Evolutionary conservation across 2,113 vertebrate species (phyloP), one percentile per base, ranked within the genome.

Genomic region (Gorilla gorilla): DNA sequence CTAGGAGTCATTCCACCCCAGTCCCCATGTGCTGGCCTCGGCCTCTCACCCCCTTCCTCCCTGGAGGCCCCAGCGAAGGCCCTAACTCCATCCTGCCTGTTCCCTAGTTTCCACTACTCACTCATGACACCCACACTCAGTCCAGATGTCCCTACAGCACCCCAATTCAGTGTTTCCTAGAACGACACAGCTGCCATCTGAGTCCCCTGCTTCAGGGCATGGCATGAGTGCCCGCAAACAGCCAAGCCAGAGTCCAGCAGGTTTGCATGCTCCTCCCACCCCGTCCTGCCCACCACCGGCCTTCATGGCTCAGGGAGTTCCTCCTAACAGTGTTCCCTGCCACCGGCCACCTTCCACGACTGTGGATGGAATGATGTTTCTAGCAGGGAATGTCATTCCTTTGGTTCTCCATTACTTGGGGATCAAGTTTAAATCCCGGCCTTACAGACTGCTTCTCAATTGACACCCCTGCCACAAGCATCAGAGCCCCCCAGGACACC

Each of bases 261-360:
- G 75, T 27, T 11, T 16, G 1, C 48, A 1, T 0, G 5, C 45
- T n/a, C 76, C n/a, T 72, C 78, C 40, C 61, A 10, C 3, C 23
- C 38, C 27, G 1, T 30, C 25, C 81, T 75, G 66, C 57, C 61
- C 40, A 17, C n/a, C 64, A 8, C 59, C 1, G 1, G 35, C 68
- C 66, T 52, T 52, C 48, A 7, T 6, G 0, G 52, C 8, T 50
- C 38, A 8, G 5, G 64, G 16, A 30, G 30, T 70, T 18, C 43
- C 52, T 48, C 38, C 45, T 55, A 2, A 16, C 8, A 0, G 17
- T 25, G 4, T 70, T 8, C n/a, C 23, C 45, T 6, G 61, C 66
- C 18, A 1, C n/a, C 5, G n/a, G 2, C n/a, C 35, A 2, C 48
- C 55, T 18, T 40, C 50, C 38, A 4, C 0, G 1, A 50, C 38